Conservation (phyloP, 2,113 vertebrate genomes). For the Deroptyus accipitrinus region DNA sequence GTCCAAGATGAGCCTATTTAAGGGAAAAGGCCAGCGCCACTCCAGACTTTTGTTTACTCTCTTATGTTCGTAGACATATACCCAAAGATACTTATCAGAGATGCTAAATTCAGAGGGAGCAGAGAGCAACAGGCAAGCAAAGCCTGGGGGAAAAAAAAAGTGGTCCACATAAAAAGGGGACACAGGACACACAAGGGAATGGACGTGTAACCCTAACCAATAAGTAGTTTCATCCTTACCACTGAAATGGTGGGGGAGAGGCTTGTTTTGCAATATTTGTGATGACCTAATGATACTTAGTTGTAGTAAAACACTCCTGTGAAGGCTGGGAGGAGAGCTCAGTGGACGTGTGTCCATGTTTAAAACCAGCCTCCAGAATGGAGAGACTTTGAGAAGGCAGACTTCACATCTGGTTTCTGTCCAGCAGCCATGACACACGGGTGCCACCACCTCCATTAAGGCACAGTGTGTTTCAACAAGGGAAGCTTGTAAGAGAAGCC, state of each 20-base stretch:
- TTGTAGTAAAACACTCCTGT: not conserved
- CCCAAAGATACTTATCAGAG: not conserved
- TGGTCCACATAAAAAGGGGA: not conserved
- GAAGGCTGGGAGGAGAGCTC: not conserved
- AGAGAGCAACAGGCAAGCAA: not conserved
- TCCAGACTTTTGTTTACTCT: not conserved
- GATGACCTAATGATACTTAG: not conserved
- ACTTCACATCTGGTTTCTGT: not conserved
- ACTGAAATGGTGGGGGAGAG: not conserved
- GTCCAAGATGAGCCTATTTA: not conserved
- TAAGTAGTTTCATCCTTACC: not conserved
- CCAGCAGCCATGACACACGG: accelerated
- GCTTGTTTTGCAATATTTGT: not conserved
- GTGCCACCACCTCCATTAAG: not conserved
- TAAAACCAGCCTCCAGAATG: not conserved
- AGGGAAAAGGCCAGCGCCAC: not conserved
- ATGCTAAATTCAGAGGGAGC: not conserved
- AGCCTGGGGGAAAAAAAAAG: not conserved
- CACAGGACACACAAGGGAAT: not conserved
- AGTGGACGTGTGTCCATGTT: not conserved
- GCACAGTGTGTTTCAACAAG: not conserved
- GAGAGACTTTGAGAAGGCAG: not conserved
- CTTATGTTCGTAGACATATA: not conserved
- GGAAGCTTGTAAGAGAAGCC: not conserved
- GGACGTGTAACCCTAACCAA: not conserved